Conservation (phyloP, 2,888 invertebrate genomes). For the Xanthorhoe spadicearia region DNA sequence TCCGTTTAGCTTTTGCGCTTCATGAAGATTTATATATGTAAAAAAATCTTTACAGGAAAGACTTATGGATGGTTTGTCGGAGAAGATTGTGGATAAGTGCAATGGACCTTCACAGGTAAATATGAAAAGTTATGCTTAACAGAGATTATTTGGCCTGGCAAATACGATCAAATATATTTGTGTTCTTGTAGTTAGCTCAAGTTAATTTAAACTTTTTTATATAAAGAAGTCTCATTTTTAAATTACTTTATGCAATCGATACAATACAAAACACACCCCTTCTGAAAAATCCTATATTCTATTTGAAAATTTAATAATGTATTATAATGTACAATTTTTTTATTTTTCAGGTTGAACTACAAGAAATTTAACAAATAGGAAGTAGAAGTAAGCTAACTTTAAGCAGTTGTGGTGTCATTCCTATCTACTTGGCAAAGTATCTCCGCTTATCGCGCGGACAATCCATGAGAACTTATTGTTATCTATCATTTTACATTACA, state of each 20-base stretch:
- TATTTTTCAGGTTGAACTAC: constrained; percentile 77
- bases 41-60: constrained; percentile 70
- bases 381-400: constrained; percentile 51
- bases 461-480: constrained; percentile 20
- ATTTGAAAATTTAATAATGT: background rate
- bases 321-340: too few species aligned
- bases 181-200: too few species aligned
- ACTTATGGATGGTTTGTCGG: constrained; percentile 73
- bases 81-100: constrained; percentile 68
- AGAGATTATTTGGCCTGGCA: too few species aligned
- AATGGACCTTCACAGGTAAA: constrained; percentile 79
- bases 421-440: constrained; percentile 47
- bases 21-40: constrained; percentile 8
- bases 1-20: too few species aligned
- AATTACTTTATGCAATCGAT: too few species aligned
- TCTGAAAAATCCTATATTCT: background rate
- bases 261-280: too few species aligned
- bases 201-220: too few species aligned
- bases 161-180: too few species aligned
- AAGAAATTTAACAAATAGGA: constrained; percentile 82
- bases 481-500: constrained; percentile 17
- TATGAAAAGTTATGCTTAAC: background rate
- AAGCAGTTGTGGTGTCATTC: constrained; percentile 64
- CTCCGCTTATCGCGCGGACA: constrained; percentile 43
- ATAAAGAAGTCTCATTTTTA: too few species aligned